Conservation (phyloP, 1,140 invertebrate species). For the Drosophila lowei region DNA sequence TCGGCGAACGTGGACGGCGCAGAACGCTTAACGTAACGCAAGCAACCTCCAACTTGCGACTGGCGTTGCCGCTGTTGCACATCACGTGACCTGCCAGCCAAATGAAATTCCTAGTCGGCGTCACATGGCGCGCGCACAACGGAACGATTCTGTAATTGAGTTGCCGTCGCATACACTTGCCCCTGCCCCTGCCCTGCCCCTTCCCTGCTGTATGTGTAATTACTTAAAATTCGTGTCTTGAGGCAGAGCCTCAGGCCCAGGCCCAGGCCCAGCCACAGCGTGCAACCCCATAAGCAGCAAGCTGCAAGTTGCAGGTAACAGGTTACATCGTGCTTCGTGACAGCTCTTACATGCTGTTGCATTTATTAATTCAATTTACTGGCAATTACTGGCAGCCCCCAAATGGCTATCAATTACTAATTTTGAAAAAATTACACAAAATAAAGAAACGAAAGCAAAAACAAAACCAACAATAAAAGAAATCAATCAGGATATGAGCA, state of each 20-base stretch:
- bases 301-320: too few species aligned
- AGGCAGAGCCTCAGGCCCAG: background rate
- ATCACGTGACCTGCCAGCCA: conserved; percentile 68
- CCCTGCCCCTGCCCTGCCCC: too few species aligned
- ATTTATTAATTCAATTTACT: conserved; percentile 5
- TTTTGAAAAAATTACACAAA: too few species aligned
- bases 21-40: conserved; percentile 10
- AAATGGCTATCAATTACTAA: too few species aligned
- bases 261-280: background rate
- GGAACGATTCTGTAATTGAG: conserved; percentile 60
- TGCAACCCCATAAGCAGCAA: background rate
- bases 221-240: conserved; percentile 34
- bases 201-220: conserved; percentile 29
- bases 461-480: too few species aligned
- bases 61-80: conserved; percentile 51
- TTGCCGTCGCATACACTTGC: conserved; percentile 40
- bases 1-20: background rate
- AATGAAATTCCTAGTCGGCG: conserved; percentile 59
- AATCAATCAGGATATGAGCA: too few species aligned
- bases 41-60: conserved; percentile 10
- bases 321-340: too few species aligned
- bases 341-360: background rate
- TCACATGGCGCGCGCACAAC: conserved; percentile 48
- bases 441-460: too few species aligned
- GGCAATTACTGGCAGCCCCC: background rate